phyloP scores from a whole-genome alignment of 2,113 vertebrate genomes.

The Corythornis vintsioides region DNA sequence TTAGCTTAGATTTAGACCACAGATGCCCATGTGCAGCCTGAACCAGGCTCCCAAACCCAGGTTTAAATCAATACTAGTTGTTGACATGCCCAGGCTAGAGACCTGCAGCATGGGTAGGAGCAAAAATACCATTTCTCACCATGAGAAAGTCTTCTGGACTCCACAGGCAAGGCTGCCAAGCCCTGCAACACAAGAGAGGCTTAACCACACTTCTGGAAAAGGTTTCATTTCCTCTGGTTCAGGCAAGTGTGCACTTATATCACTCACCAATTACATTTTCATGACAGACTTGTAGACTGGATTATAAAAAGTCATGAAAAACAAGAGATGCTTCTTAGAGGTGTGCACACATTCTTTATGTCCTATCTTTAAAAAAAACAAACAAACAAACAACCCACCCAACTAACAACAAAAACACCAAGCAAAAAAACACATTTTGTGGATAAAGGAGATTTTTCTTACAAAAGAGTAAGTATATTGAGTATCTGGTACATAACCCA shows the following conservation, averaged over 20 bases:
- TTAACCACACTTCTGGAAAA: neutral
- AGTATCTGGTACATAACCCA: neutral
- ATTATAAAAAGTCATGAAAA: neutral
- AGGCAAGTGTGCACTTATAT: neutral
- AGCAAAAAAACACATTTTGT: neutral
- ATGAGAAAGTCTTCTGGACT: neutral
- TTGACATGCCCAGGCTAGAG: neutral
- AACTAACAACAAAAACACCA: neutral
- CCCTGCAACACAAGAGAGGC: fast-evolving
- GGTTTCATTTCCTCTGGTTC: neutral
- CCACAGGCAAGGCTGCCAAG: neutral
- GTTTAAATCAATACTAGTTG: neutral
- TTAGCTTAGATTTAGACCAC: neutral
- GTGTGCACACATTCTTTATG: neutral
- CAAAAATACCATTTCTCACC: fast-evolving
- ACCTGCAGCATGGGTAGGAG: neutral
- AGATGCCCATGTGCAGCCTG: neutral
- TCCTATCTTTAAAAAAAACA: neutral
- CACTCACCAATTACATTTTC: neutral
- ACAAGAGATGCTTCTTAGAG: neutral
- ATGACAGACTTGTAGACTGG: neutral
- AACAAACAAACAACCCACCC: neutral
- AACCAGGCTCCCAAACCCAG: neutral
- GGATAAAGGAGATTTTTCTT: neutral
- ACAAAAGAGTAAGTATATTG: neutral